Conservation (phyloP, 2,888 invertebrate genomes). For the Laothoe populi region DNA sequence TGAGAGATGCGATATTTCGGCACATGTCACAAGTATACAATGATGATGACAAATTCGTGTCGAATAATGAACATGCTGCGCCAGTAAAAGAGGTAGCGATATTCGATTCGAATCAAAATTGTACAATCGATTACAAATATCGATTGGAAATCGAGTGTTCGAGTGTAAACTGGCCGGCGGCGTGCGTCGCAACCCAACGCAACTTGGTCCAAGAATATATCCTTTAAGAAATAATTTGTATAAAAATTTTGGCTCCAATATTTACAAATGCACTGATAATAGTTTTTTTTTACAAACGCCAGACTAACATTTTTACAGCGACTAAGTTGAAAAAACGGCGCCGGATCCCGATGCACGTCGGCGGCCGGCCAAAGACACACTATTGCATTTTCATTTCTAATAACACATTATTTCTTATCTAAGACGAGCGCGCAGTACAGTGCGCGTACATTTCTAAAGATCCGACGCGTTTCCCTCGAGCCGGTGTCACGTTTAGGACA, state of each 20-base stretch:
- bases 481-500: conserved; percentile 9
- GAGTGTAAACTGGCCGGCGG: conserved; percentile 46
- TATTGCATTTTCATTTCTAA: conserved; percentile 78
- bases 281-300: conserved; percentile 68
- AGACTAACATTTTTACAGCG: conserved; percentile 74
- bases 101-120: conserved; percentile 19
- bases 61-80: conserved; percentile 21
- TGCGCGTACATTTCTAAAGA: conserved; percentile 51
- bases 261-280: conserved; percentile 75
- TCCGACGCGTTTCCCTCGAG: conserved; percentile 12
- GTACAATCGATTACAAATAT: conserved; percentile 21
- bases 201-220: conserved; percentile 75
- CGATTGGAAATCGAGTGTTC: conserved; percentile 32
- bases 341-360: conserved; percentile 50
- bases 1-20: conserved; percentile 11
- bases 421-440: conserved; percentile 72
- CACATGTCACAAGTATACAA: conserved; percentile 1
- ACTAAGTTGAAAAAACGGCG: conserved; percentile 65
- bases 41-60: conserved; percentile 14
- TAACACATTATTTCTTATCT: conserved; percentile 79
- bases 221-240: conserved; percentile 78
- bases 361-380: conserved; percentile 42
- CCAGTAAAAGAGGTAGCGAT: conserved; percentile 23
- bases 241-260: conserved; percentile 83
- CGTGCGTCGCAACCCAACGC: conserved; percentile 48